Evolutionary conservation across 2,888 invertebrate species (phyloP).

Genomic region (Acanthacorydalis orientalis): DNA sequence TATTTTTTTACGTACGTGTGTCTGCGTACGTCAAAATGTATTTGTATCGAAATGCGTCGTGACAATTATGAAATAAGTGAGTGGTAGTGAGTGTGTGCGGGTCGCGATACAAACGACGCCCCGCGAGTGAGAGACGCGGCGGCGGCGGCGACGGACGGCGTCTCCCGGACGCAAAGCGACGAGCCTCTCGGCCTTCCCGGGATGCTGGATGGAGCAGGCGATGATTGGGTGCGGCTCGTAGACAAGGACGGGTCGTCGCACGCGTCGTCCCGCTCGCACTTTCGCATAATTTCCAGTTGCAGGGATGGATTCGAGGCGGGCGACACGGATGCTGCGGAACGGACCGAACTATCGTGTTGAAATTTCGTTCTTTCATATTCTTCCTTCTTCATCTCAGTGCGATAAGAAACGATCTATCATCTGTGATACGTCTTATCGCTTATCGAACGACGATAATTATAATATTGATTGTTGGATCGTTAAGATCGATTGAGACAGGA

Average conservation of each 20-base stretch:
- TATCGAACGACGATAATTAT: too few relatives aligned
- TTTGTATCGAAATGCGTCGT: not conserved
- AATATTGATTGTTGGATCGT: too few relatives aligned
- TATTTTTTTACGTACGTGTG: too few relatives aligned
- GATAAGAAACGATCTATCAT: too few relatives aligned
- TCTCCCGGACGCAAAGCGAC: conserved; percentile 23
- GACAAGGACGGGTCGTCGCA: not conserved
- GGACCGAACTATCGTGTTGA: not conserved
- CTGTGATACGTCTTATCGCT: too few relatives aligned
- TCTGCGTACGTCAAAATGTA: not conserved
- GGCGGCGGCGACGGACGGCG: conserved; percentile 18
- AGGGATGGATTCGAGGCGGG: not conserved
- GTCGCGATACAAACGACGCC: not conserved
- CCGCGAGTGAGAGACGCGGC: conserved; percentile 1
- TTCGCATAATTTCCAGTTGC: not conserved
- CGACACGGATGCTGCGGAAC: not conserved
- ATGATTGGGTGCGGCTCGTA: conserved; percentile 7
- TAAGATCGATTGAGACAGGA: too few relatives aligned
- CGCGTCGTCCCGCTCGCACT: not conserved
- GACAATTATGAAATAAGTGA: conserved; percentile 1
- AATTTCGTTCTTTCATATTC: too few relatives aligned
- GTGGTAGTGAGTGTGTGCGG: not conserved
- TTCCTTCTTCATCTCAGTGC: too few relatives aligned
- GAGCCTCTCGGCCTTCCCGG: conserved; percentile 11
- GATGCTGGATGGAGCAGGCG: conserved; percentile 7